These are phyloP conservation scores for Rhyacichthys aspro DNA, from an alignment of 2,797 vertebrate species.

Conservation along the genomic window DNA sequence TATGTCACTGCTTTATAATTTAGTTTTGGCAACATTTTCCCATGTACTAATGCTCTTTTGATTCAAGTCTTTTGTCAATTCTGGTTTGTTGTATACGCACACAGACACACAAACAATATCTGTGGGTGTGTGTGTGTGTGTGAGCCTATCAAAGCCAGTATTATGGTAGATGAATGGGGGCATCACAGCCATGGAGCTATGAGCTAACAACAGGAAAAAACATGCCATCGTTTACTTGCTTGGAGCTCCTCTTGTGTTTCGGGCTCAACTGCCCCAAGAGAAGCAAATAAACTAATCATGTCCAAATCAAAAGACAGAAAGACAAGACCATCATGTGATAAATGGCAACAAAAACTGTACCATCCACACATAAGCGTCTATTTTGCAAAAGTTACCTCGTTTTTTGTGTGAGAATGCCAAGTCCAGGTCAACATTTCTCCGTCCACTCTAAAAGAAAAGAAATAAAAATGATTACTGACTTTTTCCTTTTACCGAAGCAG, in stretches of 20 bases:
- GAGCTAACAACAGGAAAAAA: constrained; percentile 85
- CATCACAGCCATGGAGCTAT: constrained; percentile 78
- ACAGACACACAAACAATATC: neutral
- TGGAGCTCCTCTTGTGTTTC: constrained; percentile 96
- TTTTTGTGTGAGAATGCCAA: constrained; percentile 91
- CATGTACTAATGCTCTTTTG: neutral
- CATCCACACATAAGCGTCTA: neutral
- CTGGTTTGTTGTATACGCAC: neutral
- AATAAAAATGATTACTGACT: neutral
- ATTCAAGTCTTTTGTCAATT: neutral
- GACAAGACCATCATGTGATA: constrained; percentile 65
- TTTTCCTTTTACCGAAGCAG: neutral
- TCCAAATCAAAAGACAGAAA: constrained; percentile 86
- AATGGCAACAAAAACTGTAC: constrained; percentile 14
- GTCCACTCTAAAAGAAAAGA: constrained; percentile 86
- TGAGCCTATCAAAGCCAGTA: constrained; percentile 15
- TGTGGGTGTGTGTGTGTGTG: constrained; percentile 11
- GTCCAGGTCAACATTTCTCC: constrained; percentile 94
- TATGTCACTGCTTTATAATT: too few species aligned
- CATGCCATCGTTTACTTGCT: constrained; percentile 98
- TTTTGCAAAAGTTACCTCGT: constrained; percentile 78
- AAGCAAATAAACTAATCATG: constrained; percentile 91
- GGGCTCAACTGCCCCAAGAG: constrained; percentile 94
- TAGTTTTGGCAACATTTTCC: too few species aligned
- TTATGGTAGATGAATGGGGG: constrained; percentile 75